These are phyloP conservation scores for Carassius gibelio DNA, from an alignment of 2,113 vertebrate genomes.

Conservation along the genomic window DNA sequence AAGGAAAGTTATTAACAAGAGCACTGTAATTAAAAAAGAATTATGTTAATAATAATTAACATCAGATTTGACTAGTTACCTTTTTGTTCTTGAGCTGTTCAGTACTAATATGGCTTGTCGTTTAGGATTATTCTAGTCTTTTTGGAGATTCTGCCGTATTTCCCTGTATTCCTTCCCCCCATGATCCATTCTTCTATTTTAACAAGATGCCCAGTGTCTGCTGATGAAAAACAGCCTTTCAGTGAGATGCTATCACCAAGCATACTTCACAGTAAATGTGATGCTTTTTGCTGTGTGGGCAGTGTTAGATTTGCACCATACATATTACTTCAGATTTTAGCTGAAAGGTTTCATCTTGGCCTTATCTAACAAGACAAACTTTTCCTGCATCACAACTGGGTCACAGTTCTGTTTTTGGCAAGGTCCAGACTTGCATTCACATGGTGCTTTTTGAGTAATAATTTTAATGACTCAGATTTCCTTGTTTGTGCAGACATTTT, in stretches of 20 bases:
- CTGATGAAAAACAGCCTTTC: slow-evolving; percentile 29
- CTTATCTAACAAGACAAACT: slow-evolving; percentile 10
- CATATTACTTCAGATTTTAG: slow-evolving; percentile 9
- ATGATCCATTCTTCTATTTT: slow-evolving; percentile 24
- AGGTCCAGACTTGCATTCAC: neutral
- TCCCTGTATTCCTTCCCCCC: neutral
- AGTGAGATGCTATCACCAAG: slow-evolving; percentile 13
- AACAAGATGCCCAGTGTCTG: slow-evolving; percentile 18
- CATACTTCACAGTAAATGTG: slow-evolving; percentile 27
- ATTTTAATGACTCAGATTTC: neutral
- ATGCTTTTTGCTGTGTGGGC: slow-evolving; percentile 10
- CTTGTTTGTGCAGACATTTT: neutral
- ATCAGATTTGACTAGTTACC: neutral
- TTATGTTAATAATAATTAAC: too few relatives aligned
- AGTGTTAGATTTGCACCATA: slow-evolving; percentile 32
- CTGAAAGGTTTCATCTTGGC: neutral
- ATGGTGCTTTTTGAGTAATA: neutral
- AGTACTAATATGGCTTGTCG: neutral
- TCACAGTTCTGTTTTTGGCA: neutral
- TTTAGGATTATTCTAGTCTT: neutral
- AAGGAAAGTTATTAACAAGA: too few relatives aligned
- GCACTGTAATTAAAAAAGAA: too few relatives aligned
- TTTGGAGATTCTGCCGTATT: neutral
- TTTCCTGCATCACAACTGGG: neutral
- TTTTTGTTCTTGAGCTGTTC: neutral